Conservation (phyloP, 2,797 vertebrate genomes). For the Sternotherus odoratus region DNA sequence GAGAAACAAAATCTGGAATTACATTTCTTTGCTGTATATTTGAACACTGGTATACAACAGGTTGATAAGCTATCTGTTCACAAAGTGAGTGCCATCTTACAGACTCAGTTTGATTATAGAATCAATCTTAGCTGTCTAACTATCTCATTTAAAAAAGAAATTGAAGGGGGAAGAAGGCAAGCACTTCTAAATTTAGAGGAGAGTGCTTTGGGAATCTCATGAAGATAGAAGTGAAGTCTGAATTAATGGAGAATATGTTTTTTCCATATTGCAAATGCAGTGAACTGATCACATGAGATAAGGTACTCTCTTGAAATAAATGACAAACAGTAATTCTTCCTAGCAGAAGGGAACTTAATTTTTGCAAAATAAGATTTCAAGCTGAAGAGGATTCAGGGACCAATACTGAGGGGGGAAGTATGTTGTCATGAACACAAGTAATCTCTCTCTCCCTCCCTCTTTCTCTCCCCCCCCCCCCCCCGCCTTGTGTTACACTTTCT, state of each 20-base stretch:
- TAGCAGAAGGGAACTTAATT: conserved; percentile 61
- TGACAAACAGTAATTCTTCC: conserved; percentile 50
- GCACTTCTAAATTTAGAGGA: conserved; percentile 47
- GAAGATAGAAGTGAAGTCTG: conserved; percentile 37
- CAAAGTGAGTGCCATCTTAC: not conserved
- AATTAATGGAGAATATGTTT: conserved; percentile 33
- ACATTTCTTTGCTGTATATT: not conserved
- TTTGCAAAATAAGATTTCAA: conserved; percentile 63
- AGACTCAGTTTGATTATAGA: conserved; percentile 54
- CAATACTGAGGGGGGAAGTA: conserved; percentile 18
- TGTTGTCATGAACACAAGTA: not conserved
- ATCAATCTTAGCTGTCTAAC: conserved; percentile 48
- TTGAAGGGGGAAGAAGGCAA: conserved; percentile 18
- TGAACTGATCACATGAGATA: conserved; percentile 47
- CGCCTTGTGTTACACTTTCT: not conserved
- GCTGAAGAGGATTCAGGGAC: conserved; percentile 29
- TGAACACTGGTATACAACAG: not conserved
- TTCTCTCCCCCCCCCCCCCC: too few relatives aligned
- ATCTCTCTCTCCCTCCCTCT: conserved; percentile 9
- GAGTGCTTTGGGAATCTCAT: conserved; percentile 41
- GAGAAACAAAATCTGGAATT: not conserved
- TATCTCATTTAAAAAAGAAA: conserved; percentile 63
- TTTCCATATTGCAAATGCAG: conserved; percentile 27
- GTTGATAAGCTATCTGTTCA: conserved; percentile 15
- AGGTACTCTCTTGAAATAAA: conserved; percentile 54